Evolutionary conservation across 37 sponge, comb jelly and placozoan genomes (phyloP), one percentile per base, ranked within the genome.

Genomic region (Haliclona indistincta): DNA sequence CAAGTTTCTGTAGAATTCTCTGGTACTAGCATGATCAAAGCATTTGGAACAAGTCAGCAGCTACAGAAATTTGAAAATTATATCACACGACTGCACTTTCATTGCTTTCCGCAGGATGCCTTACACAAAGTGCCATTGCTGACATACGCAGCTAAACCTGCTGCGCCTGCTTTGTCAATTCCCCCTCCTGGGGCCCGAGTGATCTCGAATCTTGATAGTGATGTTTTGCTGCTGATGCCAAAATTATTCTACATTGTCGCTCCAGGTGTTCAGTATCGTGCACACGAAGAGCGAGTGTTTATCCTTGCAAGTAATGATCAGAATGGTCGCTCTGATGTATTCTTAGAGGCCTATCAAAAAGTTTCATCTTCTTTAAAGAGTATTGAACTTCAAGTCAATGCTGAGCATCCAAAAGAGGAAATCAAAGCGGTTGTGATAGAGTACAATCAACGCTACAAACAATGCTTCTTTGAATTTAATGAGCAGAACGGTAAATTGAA

Each of bases 211-310:
- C 28, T 58, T 11, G n/a, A 26, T 20, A 11, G 6, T 7, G 60
- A 58, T 58, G 60, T 58, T 20, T 20, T 58, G 7, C 60, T 58
- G 28, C 60, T 58, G 13, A 58, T 58, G 60, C 28, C 60, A 7
- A 58, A 58, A n/a, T 6, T 58, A 25, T 6, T 20, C 6, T 6
- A 58, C n/a, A n/a, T n/a, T 20, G 49, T 17, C 13, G 7, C 28
- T 58, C 13, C 13, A 6, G 25, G n/a, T 58, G 7, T 58, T 20
- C 26, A 25, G n/a, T 58, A n/a, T 26, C 25, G 7, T 26, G 26
- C 60, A 25, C 26, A 58, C 6, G 60, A 58, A 58, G 25, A 26
- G n/a, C 11, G 25, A 58, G 60, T 58, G 25, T 20, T 25, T 6
- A 26, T 58, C 7, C 7, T n/a, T 25, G 60, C 60, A 11, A n/a